phyloP scores from a whole-genome alignment of 1,140 invertebrate genomes.

The Orussus abietinus region DNA sequence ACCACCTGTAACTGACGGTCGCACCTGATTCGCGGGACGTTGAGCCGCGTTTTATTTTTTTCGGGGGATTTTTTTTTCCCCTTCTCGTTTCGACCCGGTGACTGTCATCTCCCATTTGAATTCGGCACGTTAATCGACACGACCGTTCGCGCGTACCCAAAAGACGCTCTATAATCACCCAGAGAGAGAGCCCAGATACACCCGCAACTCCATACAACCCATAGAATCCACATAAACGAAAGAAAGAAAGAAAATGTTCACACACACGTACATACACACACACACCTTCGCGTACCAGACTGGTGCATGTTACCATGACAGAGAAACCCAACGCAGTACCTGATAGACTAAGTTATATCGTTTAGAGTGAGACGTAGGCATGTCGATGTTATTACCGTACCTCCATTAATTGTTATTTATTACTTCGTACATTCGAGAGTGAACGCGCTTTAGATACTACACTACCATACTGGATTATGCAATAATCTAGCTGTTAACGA shows the following conservation, averaged over 20 bases:
- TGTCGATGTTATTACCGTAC: slow-evolving; percentile 52
- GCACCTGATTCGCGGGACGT: too few species aligned
- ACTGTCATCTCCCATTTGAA: too few species aligned
- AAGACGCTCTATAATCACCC: too few species aligned
- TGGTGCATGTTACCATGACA: slow-evolving; percentile 56
- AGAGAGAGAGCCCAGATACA: too few species aligned
- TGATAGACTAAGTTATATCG: slow-evolving; percentile 55
- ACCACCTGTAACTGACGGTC: too few species aligned
- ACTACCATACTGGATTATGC: slow-evolving; percentile 26
- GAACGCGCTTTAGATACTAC: slow-evolving; percentile 22
- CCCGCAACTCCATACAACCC: too few species aligned
- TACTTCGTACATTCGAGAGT: slow-evolving; percentile 47
- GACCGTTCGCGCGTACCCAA: too few species aligned
- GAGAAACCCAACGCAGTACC: slow-evolving; percentile 51
- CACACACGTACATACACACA: slow-evolving; percentile 27
- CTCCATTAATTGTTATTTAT: slow-evolving; percentile 50
- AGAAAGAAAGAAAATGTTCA: slow-evolving; percentile 19
- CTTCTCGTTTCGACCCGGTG: too few species aligned
- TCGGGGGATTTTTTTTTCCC: too few species aligned
- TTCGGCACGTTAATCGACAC: too few species aligned
- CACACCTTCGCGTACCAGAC: slow-evolving; percentile 44
- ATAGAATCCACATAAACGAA: slow-evolving; percentile 16
- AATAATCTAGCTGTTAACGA: slow-evolving; percentile 27
- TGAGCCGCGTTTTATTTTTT: too few species aligned
- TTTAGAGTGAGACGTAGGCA: slow-evolving; percentile 49